phyloP scores from a whole-genome alignment of 2,888 invertebrate genomes.

The Aphidius colemani region DNA sequence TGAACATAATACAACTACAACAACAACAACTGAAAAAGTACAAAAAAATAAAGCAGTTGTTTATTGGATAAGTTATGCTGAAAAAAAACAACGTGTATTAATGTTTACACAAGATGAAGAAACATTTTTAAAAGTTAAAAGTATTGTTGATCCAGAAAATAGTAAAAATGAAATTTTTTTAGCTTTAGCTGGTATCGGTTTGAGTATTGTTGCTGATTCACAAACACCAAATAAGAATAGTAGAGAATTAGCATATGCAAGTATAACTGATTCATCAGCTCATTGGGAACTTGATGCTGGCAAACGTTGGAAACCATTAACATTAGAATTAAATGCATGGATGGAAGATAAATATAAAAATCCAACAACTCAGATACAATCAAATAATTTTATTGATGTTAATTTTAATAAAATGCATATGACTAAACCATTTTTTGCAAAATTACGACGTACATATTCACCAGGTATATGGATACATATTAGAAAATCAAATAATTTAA shows the following conservation, averaged over 20 bases:
- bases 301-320: conserved; percentile 78
- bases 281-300: conserved; percentile 83
- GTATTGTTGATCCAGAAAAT: conserved; percentile 68
- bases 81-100: conserved; percentile 74
- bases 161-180: conserved; percentile 72
- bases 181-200: conserved; percentile 71
- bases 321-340: conserved; percentile 79
- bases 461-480: conserved; percentile 78
- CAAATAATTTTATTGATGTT: conserved; percentile 75
- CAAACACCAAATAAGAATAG: conserved; percentile 36
- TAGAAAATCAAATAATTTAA: conserved; percentile 71
- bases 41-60: conserved; percentile 77
- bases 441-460: conserved; percentile 72
- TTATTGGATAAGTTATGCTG: conserved; percentile 81
- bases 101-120: conserved; percentile 78
- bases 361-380: conserved; percentile 72
- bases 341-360: conserved; percentile 78
- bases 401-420: conserved; percentile 85
- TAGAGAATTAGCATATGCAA: conserved; percentile 73
- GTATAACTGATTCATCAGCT: conserved; percentile 72
- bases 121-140: conserved; percentile 58
- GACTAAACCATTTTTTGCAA: conserved; percentile 84
- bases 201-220: conserved; percentile 61
- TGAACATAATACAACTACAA: conserved; percentile 11
- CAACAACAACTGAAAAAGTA: conserved; percentile 57